phyloP scores from a whole-genome alignment of 1,140 invertebrate species.

The Heliconius hermathena region DNA sequence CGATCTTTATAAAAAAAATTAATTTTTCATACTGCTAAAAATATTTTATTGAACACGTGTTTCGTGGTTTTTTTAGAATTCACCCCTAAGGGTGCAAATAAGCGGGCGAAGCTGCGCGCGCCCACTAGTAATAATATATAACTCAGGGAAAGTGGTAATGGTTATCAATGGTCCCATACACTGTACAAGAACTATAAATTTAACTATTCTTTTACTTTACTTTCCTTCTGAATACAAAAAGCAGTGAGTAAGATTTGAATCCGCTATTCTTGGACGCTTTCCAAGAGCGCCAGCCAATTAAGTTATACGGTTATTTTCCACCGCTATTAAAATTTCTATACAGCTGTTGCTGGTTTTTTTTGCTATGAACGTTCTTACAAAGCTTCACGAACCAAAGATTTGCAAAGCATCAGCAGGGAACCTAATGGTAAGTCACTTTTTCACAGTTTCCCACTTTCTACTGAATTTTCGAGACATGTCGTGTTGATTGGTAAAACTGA shows the following conservation, averaged over 20 bases:
- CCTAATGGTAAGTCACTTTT: too few relatives aligned
- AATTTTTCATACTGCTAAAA: too few relatives aligned
- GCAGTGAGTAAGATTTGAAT: not conserved
- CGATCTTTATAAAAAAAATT: too few relatives aligned
- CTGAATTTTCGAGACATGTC: too few relatives aligned
- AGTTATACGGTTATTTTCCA: not conserved
- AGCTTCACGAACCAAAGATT: not conserved
- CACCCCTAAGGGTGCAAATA: too few relatives aligned
- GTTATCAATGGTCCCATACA: not conserved
- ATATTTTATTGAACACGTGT: too few relatives aligned
- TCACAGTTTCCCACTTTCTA: too few relatives aligned
- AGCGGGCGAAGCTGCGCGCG: too few relatives aligned
- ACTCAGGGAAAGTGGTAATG: not conserved
- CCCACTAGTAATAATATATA: not conserved
- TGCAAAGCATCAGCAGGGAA: too few relatives aligned
- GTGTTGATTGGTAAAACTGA: too few relatives aligned
- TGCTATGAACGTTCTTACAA: not conserved
- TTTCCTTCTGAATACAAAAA: not conserved
- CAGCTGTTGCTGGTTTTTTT: not conserved
- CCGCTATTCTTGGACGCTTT: not conserved
- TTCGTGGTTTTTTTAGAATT: too few relatives aligned
- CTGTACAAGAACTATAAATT: not conserved
- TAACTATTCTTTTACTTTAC: not conserved
- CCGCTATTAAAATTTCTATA: not conserved
- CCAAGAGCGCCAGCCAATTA: not conserved